phyloP scores from a whole-genome alignment of 2,113 vertebrate genomes.

The Boulengeromyrus knoepffleri region DNA sequence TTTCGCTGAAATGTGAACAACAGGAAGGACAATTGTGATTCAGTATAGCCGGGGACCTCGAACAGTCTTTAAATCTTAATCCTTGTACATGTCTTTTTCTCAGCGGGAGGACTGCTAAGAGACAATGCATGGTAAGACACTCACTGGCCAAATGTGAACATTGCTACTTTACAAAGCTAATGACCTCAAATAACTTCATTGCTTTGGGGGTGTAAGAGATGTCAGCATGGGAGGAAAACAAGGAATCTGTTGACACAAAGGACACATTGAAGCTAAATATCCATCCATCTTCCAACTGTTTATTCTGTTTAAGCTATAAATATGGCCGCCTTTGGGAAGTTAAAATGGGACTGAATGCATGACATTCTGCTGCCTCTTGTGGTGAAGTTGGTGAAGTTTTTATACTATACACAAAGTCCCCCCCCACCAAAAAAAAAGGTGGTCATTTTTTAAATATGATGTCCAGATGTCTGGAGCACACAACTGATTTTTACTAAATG shows the following conservation, averaged over 20 bases:
- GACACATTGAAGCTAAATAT: background rate
- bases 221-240: background rate
- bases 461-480: too few relatives aligned
- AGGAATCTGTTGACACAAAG: background rate
- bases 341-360: background rate
- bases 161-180: background rate
- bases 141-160: background rate
- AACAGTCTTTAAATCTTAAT: background rate
- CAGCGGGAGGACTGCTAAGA: too few relatives aligned
- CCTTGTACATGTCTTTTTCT: too few relatives aligned
- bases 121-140: background rate
- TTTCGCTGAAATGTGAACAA: background rate
- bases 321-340: background rate
- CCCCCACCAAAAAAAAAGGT: too few relatives aligned
- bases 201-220: background rate
- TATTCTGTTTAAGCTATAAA: background rate
- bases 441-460: too few relatives aligned
- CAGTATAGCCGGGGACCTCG: background rate
- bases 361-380: background rate
- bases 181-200: background rate
- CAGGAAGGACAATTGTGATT: background rate
- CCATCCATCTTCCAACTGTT: background rate
- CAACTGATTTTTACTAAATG: too few relatives aligned
- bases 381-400: background rate
- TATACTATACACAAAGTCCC: background rate